A percentile compares a stretch with the other conserved stretches of the same genome.
phyloP scores from a whole-genome alignment of 2,113 vertebrate species.

The Phylloscopus whistleri region DNA sequence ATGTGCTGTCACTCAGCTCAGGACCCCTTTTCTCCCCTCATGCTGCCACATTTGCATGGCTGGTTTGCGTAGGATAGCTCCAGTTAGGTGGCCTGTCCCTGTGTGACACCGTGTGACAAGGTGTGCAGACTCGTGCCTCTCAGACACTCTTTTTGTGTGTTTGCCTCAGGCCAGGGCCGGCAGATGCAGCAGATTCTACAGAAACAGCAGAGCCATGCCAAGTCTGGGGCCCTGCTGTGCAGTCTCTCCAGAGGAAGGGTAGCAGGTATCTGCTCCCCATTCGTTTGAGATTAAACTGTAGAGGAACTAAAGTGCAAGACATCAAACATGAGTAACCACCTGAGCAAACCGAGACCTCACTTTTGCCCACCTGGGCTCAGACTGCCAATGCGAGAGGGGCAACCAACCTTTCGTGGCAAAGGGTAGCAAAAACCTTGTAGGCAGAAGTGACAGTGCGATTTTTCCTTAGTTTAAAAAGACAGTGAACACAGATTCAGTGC shows the following conservation, averaged over 20 bases:
- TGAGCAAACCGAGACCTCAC: accelerated
- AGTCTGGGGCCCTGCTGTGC: not conserved
- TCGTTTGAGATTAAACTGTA: not conserved
- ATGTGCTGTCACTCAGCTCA: not conserved
- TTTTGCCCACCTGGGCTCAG: not conserved
- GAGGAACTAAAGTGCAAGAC: not conserved
- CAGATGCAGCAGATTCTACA: not conserved
- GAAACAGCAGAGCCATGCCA: not conserved
- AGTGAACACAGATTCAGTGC: not conserved
- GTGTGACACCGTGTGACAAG: not conserved
- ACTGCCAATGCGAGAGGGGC: accelerated
- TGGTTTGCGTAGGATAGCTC: not conserved
- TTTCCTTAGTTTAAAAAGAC: not conserved
- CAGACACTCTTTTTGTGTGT: not conserved
- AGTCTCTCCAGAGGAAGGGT: not conserved
- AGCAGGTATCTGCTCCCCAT: not conserved
- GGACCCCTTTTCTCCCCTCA: not conserved
- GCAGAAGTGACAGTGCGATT: not conserved
- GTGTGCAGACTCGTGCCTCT: not conserved
- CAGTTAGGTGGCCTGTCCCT: not conserved
- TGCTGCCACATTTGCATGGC: not conserved
- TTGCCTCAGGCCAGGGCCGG: not conserved
- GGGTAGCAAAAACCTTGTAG: not conserved
- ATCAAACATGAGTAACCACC: not conserved
- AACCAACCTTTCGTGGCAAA: accelerated